Evolutionary conservation across 1,140 invertebrate genomes (phyloP).

Genomic region (Neodiprion pinetum): DNA sequence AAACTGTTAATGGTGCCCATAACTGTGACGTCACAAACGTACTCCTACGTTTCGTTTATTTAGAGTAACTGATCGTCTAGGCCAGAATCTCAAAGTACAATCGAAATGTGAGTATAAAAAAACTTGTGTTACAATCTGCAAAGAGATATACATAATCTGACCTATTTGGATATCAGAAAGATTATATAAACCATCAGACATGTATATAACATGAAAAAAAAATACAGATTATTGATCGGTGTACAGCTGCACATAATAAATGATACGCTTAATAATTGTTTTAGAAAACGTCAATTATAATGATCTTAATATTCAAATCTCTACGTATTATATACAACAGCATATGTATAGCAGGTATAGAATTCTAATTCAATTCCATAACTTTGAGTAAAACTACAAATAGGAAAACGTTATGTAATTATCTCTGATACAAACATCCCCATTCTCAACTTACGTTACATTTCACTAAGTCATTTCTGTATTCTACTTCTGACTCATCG

Average conservation of each 20-base stretch:
- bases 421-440: not conserved
- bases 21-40: too few species aligned
- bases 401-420: not conserved
- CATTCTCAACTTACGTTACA: not conserved
- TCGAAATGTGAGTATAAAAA: too few species aligned
- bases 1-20: too few species aligned
- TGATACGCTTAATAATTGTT: not conserved
- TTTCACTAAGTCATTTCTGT: not conserved
- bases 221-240: not conserved
- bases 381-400: conserved; percentile 1
- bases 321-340: not conserved
- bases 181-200: not conserved
- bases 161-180: not conserved
- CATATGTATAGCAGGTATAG: not conserved
- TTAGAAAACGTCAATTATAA: not conserved
- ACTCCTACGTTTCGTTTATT: too few species aligned
- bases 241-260: not conserved
- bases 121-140: not conserved
- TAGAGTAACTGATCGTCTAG: too few species aligned
- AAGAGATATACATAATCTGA: not conserved
- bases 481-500: not conserved
- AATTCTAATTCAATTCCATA: not conserved
- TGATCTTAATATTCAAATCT: not conserved
- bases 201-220: not conserved
- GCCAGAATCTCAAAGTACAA: too few species aligned